A percentile compares a stretch with the other conserved stretches of the same genome.
Evolutionary conservation across 2,113 vertebrate species (phyloP).

Genomic region (Prinia subflava): DNA sequence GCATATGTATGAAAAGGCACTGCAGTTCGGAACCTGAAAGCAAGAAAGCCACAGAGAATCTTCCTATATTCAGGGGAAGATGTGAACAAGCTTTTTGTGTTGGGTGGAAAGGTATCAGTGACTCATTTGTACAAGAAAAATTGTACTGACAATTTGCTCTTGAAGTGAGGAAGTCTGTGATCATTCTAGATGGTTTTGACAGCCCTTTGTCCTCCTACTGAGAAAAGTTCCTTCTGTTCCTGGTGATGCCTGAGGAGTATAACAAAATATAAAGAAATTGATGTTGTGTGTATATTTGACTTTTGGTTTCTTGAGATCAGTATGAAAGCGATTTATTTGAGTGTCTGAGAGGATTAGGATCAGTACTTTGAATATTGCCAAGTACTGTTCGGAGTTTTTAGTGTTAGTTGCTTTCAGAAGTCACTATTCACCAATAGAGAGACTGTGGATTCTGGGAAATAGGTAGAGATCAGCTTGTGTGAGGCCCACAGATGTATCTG

Average conservation of each 20-base stretch:
- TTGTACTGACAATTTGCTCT: not conserved
- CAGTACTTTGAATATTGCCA: not conserved
- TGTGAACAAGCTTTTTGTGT: not conserved
- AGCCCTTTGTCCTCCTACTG: not conserved
- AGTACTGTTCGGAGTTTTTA: not conserved
- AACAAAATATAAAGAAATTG: not conserved
- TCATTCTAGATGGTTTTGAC: not conserved
- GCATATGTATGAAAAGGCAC: not conserved
- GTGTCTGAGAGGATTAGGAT: not conserved
- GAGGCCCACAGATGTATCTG: not conserved
- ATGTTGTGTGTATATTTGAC: not conserved
- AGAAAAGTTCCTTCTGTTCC: not conserved
- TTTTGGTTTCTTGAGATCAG: not conserved
- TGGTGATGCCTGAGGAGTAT: not conserved
- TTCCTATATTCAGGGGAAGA: not conserved
- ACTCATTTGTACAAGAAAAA: not conserved
- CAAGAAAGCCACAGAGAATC: accelerated
- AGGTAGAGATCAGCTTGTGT: not conserved
- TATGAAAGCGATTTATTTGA: not conserved
- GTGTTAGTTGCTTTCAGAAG: not conserved
- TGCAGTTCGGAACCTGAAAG: not conserved
- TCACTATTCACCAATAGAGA: not conserved
- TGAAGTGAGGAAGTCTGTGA: not conserved
- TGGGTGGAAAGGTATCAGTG: not conserved
- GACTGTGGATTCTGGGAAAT: not conserved